Evolutionary conservation across 2,797 vertebrate species (phyloP), one percentile per base, ranked within the genome.

Genomic region (Tachyglossus aculeatus): DNA sequence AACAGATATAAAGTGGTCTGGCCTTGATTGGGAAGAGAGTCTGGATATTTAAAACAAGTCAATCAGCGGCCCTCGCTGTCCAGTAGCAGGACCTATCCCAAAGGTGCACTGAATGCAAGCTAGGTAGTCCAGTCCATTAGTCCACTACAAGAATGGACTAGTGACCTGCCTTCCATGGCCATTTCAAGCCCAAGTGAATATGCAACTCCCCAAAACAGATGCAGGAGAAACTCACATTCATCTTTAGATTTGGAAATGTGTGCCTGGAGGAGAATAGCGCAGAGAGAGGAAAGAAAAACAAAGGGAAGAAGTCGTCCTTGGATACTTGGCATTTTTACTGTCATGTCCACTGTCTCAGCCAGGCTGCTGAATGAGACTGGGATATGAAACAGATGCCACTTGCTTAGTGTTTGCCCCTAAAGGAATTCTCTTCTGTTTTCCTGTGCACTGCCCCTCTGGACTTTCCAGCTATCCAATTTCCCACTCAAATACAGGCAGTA

Each of bases 391-490:
- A 82, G 74, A 77, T 81, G 78, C 74, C 78, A 60, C 69, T 74
- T 83, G 82, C 74, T 83, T 59, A 69, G 62, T 66, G 72, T 54
- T 76, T 48, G 41, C 40, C 75, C 54, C 64, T 70, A 55, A 32
- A 82, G 82, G 80, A 85, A 88, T 77, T 61, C 6, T 2, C 65
- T 47, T 66, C 54, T 72, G 74, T 79, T 88, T 80, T 83, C 74
- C 65, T 68, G 55, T 55, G 37, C 44, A 48, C 57, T 76, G 77
- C 73, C 80, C 82, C 75, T 54, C 66, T 80, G 77, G 43, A 64
- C 77, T 58, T 52, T 56, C 38, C 39, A 63, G 61, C 73, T 80
- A 89, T 88, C 82, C 78, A 82, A 66, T 88, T 86, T 88, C 87
- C 60, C 72, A 81, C 81, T 83, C 70, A 88, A 81, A 83, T 3